These are phyloP conservation scores for Penaeus monodon DNA, from an alignment of 2,888 invertebrate genomes.

Conservation along the genomic window DNA sequence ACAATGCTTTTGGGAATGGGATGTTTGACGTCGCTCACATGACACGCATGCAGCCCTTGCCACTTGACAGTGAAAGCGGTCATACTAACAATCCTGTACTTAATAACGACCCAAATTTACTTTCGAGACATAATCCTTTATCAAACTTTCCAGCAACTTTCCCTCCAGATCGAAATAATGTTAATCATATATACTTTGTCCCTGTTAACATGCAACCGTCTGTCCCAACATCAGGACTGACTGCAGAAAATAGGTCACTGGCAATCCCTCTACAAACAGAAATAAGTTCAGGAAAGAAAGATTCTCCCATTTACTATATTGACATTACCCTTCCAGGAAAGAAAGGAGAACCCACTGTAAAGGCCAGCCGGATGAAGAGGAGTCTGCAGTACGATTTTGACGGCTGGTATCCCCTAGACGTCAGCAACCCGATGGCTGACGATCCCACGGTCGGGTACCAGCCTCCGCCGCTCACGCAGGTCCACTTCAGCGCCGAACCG, in stretches of 20 bases:
- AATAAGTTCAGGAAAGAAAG: background rate
- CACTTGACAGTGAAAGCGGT: background rate
- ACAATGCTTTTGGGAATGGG: conserved; percentile 21
- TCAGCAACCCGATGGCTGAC: conserved; percentile 59
- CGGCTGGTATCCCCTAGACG: conserved; percentile 62
- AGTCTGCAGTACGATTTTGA: conserved; percentile 60
- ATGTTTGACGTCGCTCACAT: conserved; percentile 12
- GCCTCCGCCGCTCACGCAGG: conserved; percentile 55
- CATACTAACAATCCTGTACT: background rate
- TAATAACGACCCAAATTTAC: background rate
- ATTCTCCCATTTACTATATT: conserved; percentile 60
- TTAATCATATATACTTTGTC: conserved; percentile 39
- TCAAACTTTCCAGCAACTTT: conserved; percentile 16
- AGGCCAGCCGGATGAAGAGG: conserved; percentile 23
- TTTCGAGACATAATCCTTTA: conserved; percentile 19
- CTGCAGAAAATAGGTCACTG: background rate
- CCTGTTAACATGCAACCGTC: conserved; percentile 23
- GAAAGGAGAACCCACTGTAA: conserved; percentile 40
- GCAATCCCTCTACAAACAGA: background rate
- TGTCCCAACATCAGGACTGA: background rate
- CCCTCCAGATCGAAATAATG: background rate
- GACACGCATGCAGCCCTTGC: conserved; percentile 10
- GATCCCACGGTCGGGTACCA: conserved; percentile 61
- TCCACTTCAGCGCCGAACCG: conserved; percentile 63
- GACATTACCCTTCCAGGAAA: conserved; percentile 65